These are phyloP conservation scores for Arctopsyche grandis DNA, from an alignment of 1,140 invertebrate genomes.

Conservation along the genomic window DNA sequence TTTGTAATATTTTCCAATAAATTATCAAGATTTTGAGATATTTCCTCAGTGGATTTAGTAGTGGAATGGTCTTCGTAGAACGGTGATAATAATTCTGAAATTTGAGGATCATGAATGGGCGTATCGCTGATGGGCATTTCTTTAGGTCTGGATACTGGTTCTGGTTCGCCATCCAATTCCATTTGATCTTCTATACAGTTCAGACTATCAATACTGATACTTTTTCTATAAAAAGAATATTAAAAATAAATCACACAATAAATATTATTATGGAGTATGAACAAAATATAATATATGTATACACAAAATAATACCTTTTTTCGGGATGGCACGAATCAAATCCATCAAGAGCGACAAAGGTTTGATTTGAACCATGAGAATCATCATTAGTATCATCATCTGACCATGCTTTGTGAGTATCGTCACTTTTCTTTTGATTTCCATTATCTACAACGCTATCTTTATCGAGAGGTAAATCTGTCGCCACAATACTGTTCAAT, in stretches of 20 bases:
- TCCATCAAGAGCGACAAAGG: slow-evolving; percentile 46
- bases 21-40: slow-evolving; percentile 51
- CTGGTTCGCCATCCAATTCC: slow-evolving; percentile 41
- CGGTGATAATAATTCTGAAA: slow-evolving; percentile 43
- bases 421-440: slow-evolving; percentile 32
- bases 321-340: slow-evolving; percentile 32
- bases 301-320: slow-evolving; percentile 36
- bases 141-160: slow-evolving; percentile 10
- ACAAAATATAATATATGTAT: not conserved
- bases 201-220: slow-evolving; percentile 65
- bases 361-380: slow-evolving; percentile 47
- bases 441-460: not conserved
- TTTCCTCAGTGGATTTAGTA: slow-evolving; percentile 51
- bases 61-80: slow-evolving; percentile 48
- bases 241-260: slow-evolving; percentile 43
- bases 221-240: slow-evolving; percentile 59
- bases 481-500: slow-evolving; percentile 59
- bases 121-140: slow-evolving; percentile 6
- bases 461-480: slow-evolving; percentile 56
- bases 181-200: slow-evolving; percentile 56
- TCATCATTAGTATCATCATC: slow-evolving; percentile 55
- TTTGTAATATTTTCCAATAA: slow-evolving; percentile 50
- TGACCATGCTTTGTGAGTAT: slow-evolving; percentile 53
- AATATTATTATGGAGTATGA: not conserved
- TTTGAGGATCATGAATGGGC: slow-evolving; percentile 14